A percentile compares a stretch with the other conserved stretches of the same genome.
These are phyloP conservation scores for Sycophaga agraensis DNA, from an alignment of 1,140 invertebrate genomes.

Conservation along the genomic window DNA sequence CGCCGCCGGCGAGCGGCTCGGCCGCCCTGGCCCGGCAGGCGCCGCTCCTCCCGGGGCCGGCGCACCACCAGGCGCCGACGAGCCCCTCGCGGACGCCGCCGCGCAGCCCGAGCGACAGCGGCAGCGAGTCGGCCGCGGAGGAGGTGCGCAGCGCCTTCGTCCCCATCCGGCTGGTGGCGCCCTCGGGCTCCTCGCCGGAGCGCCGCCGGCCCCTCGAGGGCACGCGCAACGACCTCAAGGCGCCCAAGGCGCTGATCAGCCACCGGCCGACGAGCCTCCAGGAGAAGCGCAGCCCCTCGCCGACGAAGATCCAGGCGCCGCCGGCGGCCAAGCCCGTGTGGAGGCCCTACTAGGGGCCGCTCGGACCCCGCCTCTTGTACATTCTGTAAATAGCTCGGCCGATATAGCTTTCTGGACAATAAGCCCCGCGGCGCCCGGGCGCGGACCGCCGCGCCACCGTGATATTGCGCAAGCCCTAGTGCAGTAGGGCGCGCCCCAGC, in stretches of 20 bases:
- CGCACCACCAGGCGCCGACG: constrained; percentile 13
- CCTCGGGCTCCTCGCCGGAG: constrained; percentile 63
- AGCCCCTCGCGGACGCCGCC: constrained; percentile 44
- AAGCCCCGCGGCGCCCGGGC: no score
- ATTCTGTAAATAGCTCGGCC: constrained; percentile 40
- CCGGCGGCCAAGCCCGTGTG: constrained; percentile 69
- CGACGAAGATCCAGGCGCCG: constrained; percentile 63
- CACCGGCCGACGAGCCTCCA: constrained; percentile 42
- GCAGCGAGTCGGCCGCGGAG: constrained; percentile 58
- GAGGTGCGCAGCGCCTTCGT: constrained; percentile 76
- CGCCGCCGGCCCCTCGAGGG: constrained; percentile 40
- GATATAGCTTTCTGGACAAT: constrained; percentile 42
- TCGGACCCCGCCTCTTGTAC: no score
- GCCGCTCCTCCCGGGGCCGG: neutral
- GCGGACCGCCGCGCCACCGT: no score
- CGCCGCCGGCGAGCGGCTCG: constrained; percentile 8
- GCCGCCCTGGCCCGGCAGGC: neutral
- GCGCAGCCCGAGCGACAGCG: constrained; percentile 54
- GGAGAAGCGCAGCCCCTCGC: constrained; percentile 55
- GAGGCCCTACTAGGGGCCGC: constrained; percentile 68
- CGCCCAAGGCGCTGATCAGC: constrained; percentile 57
- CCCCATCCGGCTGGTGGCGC: constrained; percentile 57
- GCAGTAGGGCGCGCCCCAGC: constrained; percentile 30
- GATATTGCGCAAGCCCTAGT: no score
- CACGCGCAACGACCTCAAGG: constrained; percentile 63